Conservation (phyloP, 2,797 vertebrate genomes). For the Melanotaenia boesemani region DNA sequence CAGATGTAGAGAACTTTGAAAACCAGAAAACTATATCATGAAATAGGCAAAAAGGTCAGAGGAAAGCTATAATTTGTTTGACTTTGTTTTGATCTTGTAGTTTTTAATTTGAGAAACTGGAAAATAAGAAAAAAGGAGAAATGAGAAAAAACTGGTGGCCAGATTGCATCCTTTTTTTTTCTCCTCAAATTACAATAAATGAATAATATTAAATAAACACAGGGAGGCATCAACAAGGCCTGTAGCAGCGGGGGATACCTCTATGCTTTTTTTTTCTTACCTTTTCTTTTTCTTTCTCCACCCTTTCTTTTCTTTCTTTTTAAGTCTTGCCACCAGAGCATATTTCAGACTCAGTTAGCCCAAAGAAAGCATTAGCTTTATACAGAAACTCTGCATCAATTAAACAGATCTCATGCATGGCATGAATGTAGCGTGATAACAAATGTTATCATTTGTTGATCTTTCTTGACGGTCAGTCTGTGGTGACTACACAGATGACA, state of each 20-base stretch:
- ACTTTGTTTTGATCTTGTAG: slow-evolving; percentile 8
- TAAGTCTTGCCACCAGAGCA: slow-evolving; percentile 13
- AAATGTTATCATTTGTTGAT: no score
- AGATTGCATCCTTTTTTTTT: slow-evolving; percentile 19
- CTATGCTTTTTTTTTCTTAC: slow-evolving; percentile 5
- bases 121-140: slow-evolving; percentile 4
- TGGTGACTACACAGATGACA: neutral
- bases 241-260: neutral
- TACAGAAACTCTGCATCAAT: slow-evolving; percentile 13
- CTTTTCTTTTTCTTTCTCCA: slow-evolving; percentile 27
- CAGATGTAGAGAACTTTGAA: neutral
- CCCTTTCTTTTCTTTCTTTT: slow-evolving; percentile 9
- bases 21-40: neutral
- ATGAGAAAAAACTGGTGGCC: slow-evolving; percentile 20
- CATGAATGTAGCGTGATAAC: neutral
- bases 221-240: slow-evolving; percentile 31
- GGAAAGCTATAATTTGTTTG: neutral
- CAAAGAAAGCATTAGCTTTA: neutral
- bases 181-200: neutral
- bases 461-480: no score
- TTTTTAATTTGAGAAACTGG: slow-evolving; percentile 12
- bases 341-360: slow-evolving; percentile 27
- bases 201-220: slow-evolving; percentile 26
- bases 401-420: neutral
- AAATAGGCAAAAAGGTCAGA: neutral